Evolutionary conservation across 2,888 invertebrate genomes (phyloP).

Genomic region (Trachelus tabidus): DNA sequence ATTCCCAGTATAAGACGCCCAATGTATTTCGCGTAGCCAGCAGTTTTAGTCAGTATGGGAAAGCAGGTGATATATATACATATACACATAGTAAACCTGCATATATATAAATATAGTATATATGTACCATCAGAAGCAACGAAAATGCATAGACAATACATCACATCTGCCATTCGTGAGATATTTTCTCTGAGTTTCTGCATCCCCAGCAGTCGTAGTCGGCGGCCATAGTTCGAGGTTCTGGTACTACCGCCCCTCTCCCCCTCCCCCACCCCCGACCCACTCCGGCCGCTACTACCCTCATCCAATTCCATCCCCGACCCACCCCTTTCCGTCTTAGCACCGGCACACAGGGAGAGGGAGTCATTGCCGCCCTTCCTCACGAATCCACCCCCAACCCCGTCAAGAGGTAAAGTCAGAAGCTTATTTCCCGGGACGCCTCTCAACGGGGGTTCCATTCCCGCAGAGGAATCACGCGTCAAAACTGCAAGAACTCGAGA

Average conservation of each 20-base stretch:
- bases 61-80: background rate
- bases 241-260: slow-evolving; percentile 14
- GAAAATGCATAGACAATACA: slow-evolving; percentile 29
- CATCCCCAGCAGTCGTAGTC: background rate
- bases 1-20: background rate
- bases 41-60: too few species aligned
- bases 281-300: background rate
- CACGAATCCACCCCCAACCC: slow-evolving; percentile 2
- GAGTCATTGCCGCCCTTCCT: background rate
- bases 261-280: slow-evolving; percentile 9
- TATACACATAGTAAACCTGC: background rate
- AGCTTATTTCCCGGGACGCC: slow-evolving; percentile 53
- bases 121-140: background rate
- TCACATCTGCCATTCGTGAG: slow-evolving; percentile 33
- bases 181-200: slow-evolving; percentile 28
- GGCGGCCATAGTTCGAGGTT: background rate
- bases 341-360: background rate
- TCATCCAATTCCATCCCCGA: background rate
- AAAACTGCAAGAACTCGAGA: slow-evolving; percentile 37
- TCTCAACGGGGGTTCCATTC: slow-evolving; percentile 18
- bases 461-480: slow-evolving; percentile 40
- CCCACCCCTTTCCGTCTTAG: slow-evolving; percentile 11
- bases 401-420: slow-evolving; percentile 46
- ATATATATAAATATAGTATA: background rate
- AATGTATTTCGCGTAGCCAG: background rate